Evolutionary conservation across 2,797 vertebrate genomes (phyloP).

Genomic region (Erethizon dorsatum): DNA sequence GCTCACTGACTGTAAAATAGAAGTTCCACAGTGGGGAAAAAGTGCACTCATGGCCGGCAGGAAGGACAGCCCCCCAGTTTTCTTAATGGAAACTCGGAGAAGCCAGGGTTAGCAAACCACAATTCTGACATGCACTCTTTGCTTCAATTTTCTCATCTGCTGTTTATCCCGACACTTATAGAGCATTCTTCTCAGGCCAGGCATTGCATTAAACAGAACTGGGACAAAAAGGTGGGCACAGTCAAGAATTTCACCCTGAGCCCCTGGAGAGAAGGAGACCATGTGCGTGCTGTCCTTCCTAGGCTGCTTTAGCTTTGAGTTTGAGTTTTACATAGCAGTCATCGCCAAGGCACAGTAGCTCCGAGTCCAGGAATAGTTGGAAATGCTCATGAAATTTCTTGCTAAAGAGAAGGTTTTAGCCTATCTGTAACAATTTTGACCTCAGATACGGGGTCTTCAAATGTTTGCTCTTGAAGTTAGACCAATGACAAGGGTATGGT

Average conservation of each 20-base stretch:
- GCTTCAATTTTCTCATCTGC: neutral
- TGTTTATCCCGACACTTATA: too few species aligned
- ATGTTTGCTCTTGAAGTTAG: neutral
- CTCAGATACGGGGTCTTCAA: neutral
- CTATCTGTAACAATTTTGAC: neutral
- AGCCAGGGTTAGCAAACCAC: neutral
- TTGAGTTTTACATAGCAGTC: neutral
- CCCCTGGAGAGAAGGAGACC: too few species aligned
- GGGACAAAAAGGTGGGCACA: neutral
- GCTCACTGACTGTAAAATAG: neutral
- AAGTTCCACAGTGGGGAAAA: neutral
- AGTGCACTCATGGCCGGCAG: fast-evolving
- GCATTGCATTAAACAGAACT: neutral
- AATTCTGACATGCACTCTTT: fast-evolving
- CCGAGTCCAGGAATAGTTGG: neutral
- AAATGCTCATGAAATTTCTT: neutral
- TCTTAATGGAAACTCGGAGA: neutral
- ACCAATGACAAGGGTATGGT: neutral
- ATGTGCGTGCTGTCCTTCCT: neutral
- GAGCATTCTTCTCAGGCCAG: neutral
- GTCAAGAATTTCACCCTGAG: neutral
- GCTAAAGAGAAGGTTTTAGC: neutral
- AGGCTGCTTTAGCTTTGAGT: neutral
- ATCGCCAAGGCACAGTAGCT: fast-evolving
- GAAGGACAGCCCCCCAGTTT: neutral